Conservation (phyloP, 2,113 vertebrate genomes). For the Prochilodus magdalenae region DNA sequence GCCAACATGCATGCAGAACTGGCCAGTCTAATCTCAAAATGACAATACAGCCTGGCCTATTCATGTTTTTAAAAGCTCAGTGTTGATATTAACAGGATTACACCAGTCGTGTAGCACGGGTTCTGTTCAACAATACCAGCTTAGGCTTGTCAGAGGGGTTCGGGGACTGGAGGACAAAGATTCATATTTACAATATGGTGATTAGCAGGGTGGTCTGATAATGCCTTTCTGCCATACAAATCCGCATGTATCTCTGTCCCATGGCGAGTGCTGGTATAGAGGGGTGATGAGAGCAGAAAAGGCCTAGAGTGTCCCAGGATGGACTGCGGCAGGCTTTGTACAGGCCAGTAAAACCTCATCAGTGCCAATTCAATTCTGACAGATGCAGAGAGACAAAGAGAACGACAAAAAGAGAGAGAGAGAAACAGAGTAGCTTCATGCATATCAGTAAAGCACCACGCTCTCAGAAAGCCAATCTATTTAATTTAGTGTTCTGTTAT, state of each 20-base stretch:
- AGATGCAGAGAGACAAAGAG: background rate
- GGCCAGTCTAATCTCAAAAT: background rate
- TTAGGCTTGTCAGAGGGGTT: constrained; percentile 63
- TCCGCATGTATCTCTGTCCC: background rate
- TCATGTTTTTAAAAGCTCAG: constrained; percentile 38
- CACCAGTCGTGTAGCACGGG: constrained; percentile 64
- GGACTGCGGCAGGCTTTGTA: background rate
- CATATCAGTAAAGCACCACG: no score
- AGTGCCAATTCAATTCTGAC: background rate
- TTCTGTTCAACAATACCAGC: constrained; percentile 66
- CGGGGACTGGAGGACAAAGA: constrained; percentile 49
- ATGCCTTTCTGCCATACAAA: constrained; percentile 12
- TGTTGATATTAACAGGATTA: constrained; percentile 74
- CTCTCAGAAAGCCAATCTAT: no score
- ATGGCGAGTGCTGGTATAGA: background rate
- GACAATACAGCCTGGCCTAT: background rate
- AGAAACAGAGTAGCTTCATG: background rate
- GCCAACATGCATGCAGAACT: background rate
- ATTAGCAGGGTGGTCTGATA: constrained; percentile 56
- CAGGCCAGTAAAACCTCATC: background rate
- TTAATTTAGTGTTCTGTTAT: no score
- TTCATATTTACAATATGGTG: constrained; percentile 68
- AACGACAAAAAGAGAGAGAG: constrained; percentile 3
- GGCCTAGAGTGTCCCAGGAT: background rate
- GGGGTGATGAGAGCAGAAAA: background rate